phyloP scores from a whole-genome alignment of 2,888 invertebrate species.

The Philereme vetulata region DNA sequence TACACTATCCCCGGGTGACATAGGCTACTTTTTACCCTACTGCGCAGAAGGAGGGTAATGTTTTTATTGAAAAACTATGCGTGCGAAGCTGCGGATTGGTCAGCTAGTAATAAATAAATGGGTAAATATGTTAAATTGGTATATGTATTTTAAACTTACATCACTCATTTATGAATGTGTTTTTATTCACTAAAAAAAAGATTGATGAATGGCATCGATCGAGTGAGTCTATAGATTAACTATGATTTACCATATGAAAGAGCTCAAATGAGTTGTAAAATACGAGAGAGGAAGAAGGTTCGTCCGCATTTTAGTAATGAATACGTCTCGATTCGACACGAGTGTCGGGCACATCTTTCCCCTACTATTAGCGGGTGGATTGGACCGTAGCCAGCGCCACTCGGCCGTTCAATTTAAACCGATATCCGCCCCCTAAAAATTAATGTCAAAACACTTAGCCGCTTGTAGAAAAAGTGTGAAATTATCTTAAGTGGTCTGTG shows the following conservation, averaged over 20 bases:
- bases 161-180: background rate
- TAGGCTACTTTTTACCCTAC: too few relatives aligned
- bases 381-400: conserved; percentile 49
- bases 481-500: conserved; percentile 78
- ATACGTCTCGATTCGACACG: conserved; percentile 71
- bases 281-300: conserved; percentile 42
- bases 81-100: too few relatives aligned
- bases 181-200: conserved; percentile 6
- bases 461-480: conserved; percentile 72
- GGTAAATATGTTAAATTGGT: too few relatives aligned
- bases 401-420: conserved; percentile 36
- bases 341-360: conserved; percentile 65
- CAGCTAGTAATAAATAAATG: too few relatives aligned
- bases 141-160: too few relatives aligned
- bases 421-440: conserved; percentile 50
- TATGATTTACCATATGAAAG: conserved; percentile 46
- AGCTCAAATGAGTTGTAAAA: conserved; percentile 54
- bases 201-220: conserved; percentile 19
- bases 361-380: conserved; percentile 44
- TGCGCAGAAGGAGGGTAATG: too few relatives aligned
- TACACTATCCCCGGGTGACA: too few relatives aligned
- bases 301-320: conserved; percentile 53
- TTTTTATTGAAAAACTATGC: too few relatives aligned
- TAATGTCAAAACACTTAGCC: conserved; percentile 70
- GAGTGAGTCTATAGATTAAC: conserved; percentile 50